phyloP scores from a whole-genome alignment of 2,797 vertebrate species.

The Cetoscarus ocellatus region DNA sequence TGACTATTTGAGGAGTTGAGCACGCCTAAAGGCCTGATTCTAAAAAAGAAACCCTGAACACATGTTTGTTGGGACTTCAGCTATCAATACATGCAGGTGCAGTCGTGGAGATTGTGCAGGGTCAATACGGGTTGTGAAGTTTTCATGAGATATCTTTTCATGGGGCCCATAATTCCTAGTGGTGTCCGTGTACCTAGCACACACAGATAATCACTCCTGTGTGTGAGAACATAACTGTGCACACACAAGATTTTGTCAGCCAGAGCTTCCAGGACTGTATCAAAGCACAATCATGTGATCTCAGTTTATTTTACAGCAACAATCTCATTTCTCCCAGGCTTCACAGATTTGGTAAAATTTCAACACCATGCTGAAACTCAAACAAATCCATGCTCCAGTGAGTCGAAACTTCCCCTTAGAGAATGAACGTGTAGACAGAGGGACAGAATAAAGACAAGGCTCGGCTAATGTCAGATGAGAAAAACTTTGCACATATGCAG shows the following conservation, averaged over 20 bases:
- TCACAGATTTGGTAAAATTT: slow-evolving; percentile 45
- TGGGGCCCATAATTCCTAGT: too few species aligned
- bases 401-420: slow-evolving; percentile 46
- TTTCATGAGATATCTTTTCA: too few species aligned
- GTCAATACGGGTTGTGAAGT: too few species aligned
- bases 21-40: too few species aligned
- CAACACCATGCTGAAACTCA: slow-evolving; percentile 61
- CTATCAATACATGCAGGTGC: too few species aligned
- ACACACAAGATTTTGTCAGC: slow-evolving; percentile 23
- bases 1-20: too few species aligned
- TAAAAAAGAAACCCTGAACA: too few species aligned
- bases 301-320: slow-evolving; percentile 53
- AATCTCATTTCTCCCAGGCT: slow-evolving; percentile 53
- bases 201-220: slow-evolving; percentile 11
- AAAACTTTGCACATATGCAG: slow-evolving; percentile 34
- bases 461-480: slow-evolving; percentile 56
- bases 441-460: slow-evolving; percentile 27
- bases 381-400: slow-evolving; percentile 39
- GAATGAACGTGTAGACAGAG: slow-evolving; percentile 22
- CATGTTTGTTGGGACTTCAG: too few species aligned
- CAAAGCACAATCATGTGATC: slow-evolving; percentile 54
- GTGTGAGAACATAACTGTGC: slow-evolving; percentile 22
- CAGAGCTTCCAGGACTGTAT: slow-evolving; percentile 43
- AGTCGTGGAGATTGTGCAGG: too few species aligned
- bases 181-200: slow-evolving; percentile 23